These are phyloP conservation scores for Eumaeus atala DNA, from an alignment of 1,140 invertebrate genomes.

Conservation along the genomic window DNA sequence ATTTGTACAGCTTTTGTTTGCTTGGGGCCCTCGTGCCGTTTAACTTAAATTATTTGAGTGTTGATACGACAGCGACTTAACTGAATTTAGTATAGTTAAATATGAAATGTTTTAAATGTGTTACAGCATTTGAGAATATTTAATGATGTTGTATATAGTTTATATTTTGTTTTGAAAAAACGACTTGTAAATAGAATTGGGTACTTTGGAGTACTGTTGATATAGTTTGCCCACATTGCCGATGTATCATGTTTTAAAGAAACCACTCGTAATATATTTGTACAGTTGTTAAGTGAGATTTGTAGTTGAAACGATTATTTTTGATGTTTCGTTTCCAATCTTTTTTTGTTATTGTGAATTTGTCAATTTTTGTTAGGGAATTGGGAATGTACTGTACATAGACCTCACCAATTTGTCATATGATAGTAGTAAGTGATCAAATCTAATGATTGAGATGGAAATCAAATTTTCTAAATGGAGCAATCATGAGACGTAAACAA, in stretches of 20 bases:
- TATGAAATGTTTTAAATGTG: conserved; percentile 74
- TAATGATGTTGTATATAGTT: conserved; percentile 74
- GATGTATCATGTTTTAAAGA: conserved; percentile 60
- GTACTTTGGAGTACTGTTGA: conserved; percentile 44
- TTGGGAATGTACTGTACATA: conserved; percentile 71
- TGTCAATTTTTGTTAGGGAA: conserved; percentile 75
- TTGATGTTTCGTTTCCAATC: conserved; percentile 63
- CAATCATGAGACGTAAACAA: conserved; percentile 74
- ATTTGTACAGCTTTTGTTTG: conserved; percentile 49
- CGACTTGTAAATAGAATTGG: conserved; percentile 59
- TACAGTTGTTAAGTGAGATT: conserved; percentile 72
- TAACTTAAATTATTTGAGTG: conserved; percentile 45
- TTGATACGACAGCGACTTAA: conserved; percentile 42
- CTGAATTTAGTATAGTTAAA: conserved; percentile 69
- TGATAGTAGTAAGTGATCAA: conserved; percentile 62
- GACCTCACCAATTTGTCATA: conserved; percentile 68
- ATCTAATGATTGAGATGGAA: conserved; percentile 72
- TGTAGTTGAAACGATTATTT: conserved; percentile 69
- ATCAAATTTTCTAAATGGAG: conserved; percentile 74
- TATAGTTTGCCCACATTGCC: conserved; percentile 55
- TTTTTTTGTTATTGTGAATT: conserved; percentile 72
- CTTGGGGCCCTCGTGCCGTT: conserved; percentile 25
- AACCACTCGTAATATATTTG: conserved; percentile 71
- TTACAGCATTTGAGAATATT: conserved; percentile 74
- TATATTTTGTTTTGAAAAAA: conserved; percentile 71